Evolutionary conservation across 2,797 vertebrate species (phyloP), one percentile per base, ranked within the genome.

Genomic region (Cetoscarus ocellatus): DNA sequence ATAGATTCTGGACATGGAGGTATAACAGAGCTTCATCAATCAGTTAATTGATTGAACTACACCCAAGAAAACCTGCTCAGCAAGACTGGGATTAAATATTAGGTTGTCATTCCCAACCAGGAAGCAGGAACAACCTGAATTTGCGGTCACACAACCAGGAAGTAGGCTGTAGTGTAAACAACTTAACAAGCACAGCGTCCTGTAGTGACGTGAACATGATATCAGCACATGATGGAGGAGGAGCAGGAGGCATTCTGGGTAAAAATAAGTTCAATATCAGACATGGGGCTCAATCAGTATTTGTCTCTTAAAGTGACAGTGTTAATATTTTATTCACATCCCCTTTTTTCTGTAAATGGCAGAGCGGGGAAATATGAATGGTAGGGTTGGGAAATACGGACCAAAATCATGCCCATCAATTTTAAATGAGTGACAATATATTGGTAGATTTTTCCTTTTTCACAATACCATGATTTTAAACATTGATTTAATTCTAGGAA

Each of bases 111-210:
- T 70, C 66, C 47, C 57, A 65, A 77, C 65, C 65, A 65, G 80
- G 76, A 82, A 75, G 49, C 7, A 75, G 49, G 61, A 73, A 53
- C 61, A 38, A 43, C 51, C 67, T 57, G 43, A 72, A 27, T 8
- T 7, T 7, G 38, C 9, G 38, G 38, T 39, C 38, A 13, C 52
- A 18, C 19, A 48, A 13, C 58, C 71, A 53, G 70, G 52, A 55
- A 58, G 39, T 19, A 45, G 38, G 61, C 15, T 0, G 45, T 1
- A 61, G 55, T 17, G 1, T 47, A 36, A 42, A 42, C 10, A 35
- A 42, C 1, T 18, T 15, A 57, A 63, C 14, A 50, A 60, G 35
- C 57, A 13, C 40, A n/a, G n/a, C 39, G 7, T 73, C 61, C 57
- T 70, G 51, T 15, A 27, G 13, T 8, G 14, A 8, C 3, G 8